Percentiles rank a stretch among this genome's conserved stretches.
phyloP scores from a whole-genome alignment of 2,797 vertebrate species.

The Phyllotis vaccarum region DNA sequence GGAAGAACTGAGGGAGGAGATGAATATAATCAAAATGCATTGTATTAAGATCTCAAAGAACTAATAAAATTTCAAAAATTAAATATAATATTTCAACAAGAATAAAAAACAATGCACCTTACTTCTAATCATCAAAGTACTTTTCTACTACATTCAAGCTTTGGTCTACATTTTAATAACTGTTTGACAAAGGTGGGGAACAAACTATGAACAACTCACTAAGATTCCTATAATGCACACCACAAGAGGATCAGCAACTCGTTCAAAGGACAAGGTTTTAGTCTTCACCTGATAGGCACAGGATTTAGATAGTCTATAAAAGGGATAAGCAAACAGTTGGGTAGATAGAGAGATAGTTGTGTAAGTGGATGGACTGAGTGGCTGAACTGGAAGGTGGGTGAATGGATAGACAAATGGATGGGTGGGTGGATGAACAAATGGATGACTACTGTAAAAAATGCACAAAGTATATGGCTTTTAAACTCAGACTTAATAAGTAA shows the following conservation, averaged over 20 bases:
- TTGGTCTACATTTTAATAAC: neutral
- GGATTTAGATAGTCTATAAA: neutral
- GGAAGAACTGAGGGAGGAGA: neutral
- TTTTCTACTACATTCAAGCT: neutral
- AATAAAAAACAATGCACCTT: neutral
- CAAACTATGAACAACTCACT: fast-evolving
- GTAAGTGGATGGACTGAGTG: neutral
- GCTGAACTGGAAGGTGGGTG: fast-evolving
- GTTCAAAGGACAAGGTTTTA: neutral
- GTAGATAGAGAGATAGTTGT: neutral
- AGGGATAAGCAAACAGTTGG: fast-evolving
- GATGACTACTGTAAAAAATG: neutral
- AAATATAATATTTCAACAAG: neutral
- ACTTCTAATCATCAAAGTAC: too few relatives aligned
- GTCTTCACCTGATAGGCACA: too few relatives aligned
- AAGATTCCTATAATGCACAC: neutral
- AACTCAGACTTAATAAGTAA: neutral
- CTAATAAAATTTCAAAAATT: neutral
- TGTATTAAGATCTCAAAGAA: neutral
- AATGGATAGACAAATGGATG: neutral
- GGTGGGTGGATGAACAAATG: too few relatives aligned
- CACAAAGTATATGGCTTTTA: neutral
- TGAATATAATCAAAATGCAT: neutral
- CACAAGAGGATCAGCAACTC: neutral
- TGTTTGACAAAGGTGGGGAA: neutral